Evolutionary conservation across 2,113 vertebrate genomes (phyloP).

Genomic region (Callaeas wilsoni): DNA sequence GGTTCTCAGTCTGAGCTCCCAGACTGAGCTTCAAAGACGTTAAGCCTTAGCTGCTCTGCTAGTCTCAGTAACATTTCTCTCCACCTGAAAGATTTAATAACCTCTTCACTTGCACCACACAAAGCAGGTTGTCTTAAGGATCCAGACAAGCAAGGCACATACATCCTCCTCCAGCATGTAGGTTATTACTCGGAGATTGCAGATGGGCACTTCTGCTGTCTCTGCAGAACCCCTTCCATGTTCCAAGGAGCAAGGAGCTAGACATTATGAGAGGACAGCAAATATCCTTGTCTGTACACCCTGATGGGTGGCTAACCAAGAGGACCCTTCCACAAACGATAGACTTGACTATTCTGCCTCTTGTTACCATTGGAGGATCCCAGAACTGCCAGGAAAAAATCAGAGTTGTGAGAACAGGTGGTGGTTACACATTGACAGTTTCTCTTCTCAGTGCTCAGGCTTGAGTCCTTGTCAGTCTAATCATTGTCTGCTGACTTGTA

Average conservation of each 20-base stretch:
- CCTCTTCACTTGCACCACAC: background rate
- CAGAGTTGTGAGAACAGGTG: background rate
- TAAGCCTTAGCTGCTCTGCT: constrained; percentile 1
- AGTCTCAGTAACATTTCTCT: background rate
- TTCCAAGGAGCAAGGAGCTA: background rate
- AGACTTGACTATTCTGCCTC: background rate
- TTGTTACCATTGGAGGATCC: background rate
- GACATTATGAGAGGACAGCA: background rate
- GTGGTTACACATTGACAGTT: background rate
- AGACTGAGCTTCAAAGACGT: background rate
- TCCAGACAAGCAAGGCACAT: background rate
- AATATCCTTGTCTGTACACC: background rate
- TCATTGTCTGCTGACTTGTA: background rate
- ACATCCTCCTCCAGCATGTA: background rate
- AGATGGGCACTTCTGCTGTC: background rate
- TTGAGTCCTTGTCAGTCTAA: background rate
- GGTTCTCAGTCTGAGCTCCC: constrained; percentile 24
- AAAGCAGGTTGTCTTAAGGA: background rate
- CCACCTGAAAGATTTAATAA: constrained; percentile 26
- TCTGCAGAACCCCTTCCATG: background rate
- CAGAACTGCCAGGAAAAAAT: background rate
- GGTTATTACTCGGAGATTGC: constrained; percentile 1
- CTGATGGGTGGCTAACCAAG: background rate
- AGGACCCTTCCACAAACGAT: background rate
- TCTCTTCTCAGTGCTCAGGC: background rate